Evolutionary conservation across 2,113 vertebrate species (phyloP), one percentile per base, ranked within the genome.

Genomic region (Charina bottae): DNA sequence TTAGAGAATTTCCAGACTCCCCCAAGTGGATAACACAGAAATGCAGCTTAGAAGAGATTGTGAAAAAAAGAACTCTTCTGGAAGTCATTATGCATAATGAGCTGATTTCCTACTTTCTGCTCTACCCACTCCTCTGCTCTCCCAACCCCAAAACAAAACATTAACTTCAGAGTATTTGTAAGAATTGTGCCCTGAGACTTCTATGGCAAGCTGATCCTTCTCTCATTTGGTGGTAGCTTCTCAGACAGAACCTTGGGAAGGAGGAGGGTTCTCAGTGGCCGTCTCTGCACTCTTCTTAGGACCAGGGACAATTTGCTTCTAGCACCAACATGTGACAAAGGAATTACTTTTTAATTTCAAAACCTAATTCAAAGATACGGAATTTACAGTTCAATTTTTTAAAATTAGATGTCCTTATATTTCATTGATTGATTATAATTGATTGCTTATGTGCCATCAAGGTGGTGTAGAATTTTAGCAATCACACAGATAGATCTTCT

Each of bases 21-120:
- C 97, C 96, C 97, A 96, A 95, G 97, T 95, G 96, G 97, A 94
- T 96, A 94, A 86, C 83, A 92, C 87, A 94, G 95, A 96, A 96
- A 95, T 95, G 88, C 49, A 59, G 21, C 17, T 88, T 90, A 56
- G 93, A 95, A 95, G 90, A 59, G 33, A 60, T 26, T 53, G 12
- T 42, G 28, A 84, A 49, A 23, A 60, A 33, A 7, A 85, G 12
- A 84, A 6, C 8, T 94, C 90, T 86, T 64, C 83, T 91, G 89
- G 89, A 92, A 93, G 88, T 95, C 94, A 83, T 87, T 94, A 90
- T 92, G 87, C 26, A 37, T 46, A 83, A 87, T 72, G 37, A 78
- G 78, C 72, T 62, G 28, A 83, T 84, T 62, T 7, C 85, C 12
- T 42, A 5, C 33, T 55, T 85, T 85, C 83, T 64, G n/a, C 21